Percentiles rank a stretch among this genome's conserved stretches.
Conservation (phyloP, 2,113 vertebrate species). For the Trematocara variabile region DNA sequence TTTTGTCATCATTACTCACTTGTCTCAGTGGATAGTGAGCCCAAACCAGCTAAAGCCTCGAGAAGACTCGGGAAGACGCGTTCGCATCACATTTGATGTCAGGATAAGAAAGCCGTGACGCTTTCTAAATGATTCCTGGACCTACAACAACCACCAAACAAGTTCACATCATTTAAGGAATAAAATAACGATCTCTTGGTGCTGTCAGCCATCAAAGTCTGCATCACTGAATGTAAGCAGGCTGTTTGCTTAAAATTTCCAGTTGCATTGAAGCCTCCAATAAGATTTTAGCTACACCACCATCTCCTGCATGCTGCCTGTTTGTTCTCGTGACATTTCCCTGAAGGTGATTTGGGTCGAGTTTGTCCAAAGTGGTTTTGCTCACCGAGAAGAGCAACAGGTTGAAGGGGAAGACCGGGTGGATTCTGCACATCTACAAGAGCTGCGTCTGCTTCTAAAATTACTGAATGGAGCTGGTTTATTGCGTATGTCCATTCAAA, state of each 20-base stretch:
- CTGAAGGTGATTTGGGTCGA: not conserved
- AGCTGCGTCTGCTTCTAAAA: not conserved
- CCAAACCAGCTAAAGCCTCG: not conserved
- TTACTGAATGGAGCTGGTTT: not conserved
- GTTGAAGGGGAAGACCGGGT: not conserved
- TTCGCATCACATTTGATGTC: not conserved
- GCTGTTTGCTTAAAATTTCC: not conserved
- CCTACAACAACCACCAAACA: not conserved
- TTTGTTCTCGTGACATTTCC: slow-evolving; percentile 48
- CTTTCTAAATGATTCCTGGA: not conserved
- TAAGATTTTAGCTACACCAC: not conserved
- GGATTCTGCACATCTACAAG: not conserved
- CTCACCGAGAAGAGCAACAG: slow-evolving; percentile 45
- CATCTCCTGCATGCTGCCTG: not conserved
- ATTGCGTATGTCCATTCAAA: not conserved
- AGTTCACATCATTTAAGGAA: not conserved
- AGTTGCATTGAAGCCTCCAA: not conserved
- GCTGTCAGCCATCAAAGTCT: not conserved
- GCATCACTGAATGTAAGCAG: not conserved
- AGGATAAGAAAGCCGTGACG: not conserved
- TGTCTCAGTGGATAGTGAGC: not conserved
- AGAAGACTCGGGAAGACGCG: not conserved
- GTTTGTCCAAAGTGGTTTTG: slow-evolving; percentile 17
- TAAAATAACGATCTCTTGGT: not conserved
- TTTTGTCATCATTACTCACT: not conserved